These are phyloP conservation scores for Rhinogobius similis DNA, from an alignment of 2,113 vertebrate genomes.

Conservation along the genomic window DNA sequence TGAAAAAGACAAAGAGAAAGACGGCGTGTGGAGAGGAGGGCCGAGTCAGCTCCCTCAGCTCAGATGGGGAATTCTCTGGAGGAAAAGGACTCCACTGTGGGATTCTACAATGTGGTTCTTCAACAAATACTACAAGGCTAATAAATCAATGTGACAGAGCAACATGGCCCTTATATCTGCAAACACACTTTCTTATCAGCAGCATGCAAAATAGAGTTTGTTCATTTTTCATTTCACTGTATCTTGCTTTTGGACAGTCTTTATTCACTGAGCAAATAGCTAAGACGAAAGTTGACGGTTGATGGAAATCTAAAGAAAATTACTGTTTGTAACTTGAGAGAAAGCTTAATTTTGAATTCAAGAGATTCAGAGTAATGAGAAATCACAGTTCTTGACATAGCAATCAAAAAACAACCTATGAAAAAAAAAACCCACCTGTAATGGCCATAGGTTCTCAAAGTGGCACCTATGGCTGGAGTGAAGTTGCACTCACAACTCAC, in stretches of 20 bases:
- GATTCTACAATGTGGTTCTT: constrained; percentile 1
- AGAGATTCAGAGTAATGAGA: not conserved
- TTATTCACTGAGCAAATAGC: not conserved
- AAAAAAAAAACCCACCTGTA: too few species aligned
- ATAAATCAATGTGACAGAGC: constrained; percentile 16
- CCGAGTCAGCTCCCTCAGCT: constrained; percentile 50
- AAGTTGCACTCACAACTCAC: not conserved
- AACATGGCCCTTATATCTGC: constrained; percentile 1
- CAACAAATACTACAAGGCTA: not conserved
- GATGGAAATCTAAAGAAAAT: not conserved
- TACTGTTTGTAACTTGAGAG: not conserved
- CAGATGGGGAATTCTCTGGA: constrained; percentile 37
- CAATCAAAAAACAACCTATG: too few species aligned
- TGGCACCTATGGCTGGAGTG: not conserved
- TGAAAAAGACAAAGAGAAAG: constrained; percentile 13
- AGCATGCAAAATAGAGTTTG: not conserved
- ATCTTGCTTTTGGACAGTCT: not conserved
- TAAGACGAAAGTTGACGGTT: constrained; percentile 22
- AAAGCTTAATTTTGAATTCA: not conserved
- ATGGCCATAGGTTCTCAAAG: not conserved
- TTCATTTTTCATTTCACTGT: not conserved
- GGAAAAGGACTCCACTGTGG: constrained; percentile 16
- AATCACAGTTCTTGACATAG: not conserved
- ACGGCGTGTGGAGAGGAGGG: constrained; percentile 22
- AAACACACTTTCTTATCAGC: not conserved